Evolutionary conservation across 2,113 vertebrate genomes (phyloP).

Genomic region (pig (Sus scrofa)): T2T-Sscrofa CM000812.6:113351001-113351500

Average conservation of each 20-base stretch:
- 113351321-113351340: background rate
- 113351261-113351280: constrained; percentile 30
- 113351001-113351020: constrained; percentile 5
- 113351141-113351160: background rate
- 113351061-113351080: background rate
- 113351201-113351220: background rate
- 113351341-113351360: background rate
- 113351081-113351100: background rate
- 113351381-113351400: background rate
- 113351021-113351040: background rate
- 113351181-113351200: background rate
- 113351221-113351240: background rate
- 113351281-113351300: background rate
- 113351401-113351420: background rate
- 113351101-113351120: too few relatives aligned
- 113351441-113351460: too few relatives aligned
- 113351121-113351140: background rate
- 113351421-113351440: background rate
- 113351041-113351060: background rate
- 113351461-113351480: too few relatives aligned
- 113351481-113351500: too few relatives aligned
- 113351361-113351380: background rate
- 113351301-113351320: background rate
- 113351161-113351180: background rate
- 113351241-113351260: background rate